phyloP scores from a whole-genome alignment of 2,113 vertebrate genomes.

The Heteronetta atricapilla region DNA sequence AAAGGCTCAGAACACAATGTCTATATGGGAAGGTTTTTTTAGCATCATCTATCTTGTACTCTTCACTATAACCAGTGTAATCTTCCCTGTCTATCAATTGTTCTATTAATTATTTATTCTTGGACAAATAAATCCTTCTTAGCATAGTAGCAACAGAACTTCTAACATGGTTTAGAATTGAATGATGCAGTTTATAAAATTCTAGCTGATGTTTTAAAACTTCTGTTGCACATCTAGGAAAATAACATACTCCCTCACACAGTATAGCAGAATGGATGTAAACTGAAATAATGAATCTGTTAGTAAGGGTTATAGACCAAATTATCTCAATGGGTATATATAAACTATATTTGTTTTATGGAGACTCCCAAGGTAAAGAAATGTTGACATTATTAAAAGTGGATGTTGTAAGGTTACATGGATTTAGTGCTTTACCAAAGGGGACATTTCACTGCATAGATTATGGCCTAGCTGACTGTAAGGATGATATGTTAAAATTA shows the following conservation, averaged over 20 bases:
- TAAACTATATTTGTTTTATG: neutral
- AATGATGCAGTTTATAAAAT: conserved; percentile 32
- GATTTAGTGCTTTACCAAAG: neutral
- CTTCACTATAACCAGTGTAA: conserved; percentile 13
- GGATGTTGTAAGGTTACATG: neutral
- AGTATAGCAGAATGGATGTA: neutral
- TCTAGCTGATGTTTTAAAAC: conserved; percentile 19
- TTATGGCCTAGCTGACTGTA: neutral
- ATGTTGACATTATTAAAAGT: neutral
- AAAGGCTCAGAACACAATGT: neutral
- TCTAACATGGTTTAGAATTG: conserved; percentile 51
- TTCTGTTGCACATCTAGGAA: neutral
- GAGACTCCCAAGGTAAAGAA: neutral
- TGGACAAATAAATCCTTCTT: conserved; percentile 32
- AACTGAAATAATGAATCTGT: neutral
- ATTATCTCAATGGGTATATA: neutral
- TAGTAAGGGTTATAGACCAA: neutral
- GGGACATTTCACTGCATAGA: neutral
- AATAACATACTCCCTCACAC: neutral
- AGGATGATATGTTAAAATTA: neutral
- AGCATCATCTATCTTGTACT: neutral
- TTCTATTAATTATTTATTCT: conserved; percentile 58
- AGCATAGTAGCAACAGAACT: conserved; percentile 12
- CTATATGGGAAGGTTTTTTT: neutral
- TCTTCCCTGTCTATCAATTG: conserved; percentile 5